Evolutionary conservation across 2,113 vertebrate genomes (phyloP).

Genomic region (Paradoxurus hermaphroditus): DNA sequence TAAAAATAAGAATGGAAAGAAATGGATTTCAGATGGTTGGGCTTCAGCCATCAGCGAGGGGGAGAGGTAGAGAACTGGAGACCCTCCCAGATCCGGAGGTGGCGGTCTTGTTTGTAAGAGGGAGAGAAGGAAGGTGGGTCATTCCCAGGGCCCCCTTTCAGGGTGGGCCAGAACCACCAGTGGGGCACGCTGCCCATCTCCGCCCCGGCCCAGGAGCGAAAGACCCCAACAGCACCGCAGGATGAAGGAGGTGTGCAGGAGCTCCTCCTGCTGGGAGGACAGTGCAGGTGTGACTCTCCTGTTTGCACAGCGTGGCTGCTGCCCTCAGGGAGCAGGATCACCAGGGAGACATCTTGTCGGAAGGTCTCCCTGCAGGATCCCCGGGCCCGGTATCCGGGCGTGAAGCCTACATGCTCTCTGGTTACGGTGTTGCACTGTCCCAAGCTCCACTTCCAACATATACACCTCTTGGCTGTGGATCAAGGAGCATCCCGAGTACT

Average conservation of each 20-base stretch:
- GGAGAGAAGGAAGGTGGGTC: not conserved
- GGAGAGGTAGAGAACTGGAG: not conserved
- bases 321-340: not conserved
- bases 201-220: not conserved
- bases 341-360: not conserved
- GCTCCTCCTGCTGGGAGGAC: too few species aligned
- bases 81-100: not conserved
- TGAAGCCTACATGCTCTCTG: not conserved
- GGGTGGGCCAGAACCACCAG: not conserved
- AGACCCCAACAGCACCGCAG: not conserved
- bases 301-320: not conserved
- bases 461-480: not conserved
- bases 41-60: not conserved
- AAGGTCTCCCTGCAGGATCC: not conserved
- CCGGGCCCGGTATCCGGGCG: not conserved
- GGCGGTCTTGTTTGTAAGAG: not conserved
- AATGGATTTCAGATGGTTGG: not conserved
- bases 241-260: too few species aligned
- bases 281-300: fast-evolving
- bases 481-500: not conserved
- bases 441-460: not conserved
- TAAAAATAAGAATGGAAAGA: not conserved
- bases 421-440: not conserved
- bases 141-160: not conserved
- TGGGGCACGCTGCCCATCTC: fast-evolving